These are phyloP conservation scores for Elanus axillaris DNA, from an alignment of 2,113 vertebrate species.

Conservation along the genomic window DNA sequence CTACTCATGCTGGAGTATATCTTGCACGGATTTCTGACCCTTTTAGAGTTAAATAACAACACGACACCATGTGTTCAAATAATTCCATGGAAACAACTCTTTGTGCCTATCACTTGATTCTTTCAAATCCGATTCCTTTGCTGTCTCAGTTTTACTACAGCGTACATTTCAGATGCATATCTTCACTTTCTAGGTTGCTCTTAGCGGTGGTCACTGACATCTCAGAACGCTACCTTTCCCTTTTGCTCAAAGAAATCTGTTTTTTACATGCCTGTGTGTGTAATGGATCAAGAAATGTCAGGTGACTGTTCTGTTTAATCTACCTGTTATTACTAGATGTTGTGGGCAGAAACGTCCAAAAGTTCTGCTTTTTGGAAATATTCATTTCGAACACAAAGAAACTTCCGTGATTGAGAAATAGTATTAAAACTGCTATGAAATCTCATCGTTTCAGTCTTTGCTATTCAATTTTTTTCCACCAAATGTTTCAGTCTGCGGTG, in stretches of 20 bases:
- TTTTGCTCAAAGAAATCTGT: neutral
- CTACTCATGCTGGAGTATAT: neutral
- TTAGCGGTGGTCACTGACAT: neutral
- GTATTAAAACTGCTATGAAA: neutral
- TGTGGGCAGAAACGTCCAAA: neutral
- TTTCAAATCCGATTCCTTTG: neutral
- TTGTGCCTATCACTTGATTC: neutral
- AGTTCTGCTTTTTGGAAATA: neutral
- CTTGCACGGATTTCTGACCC: neutral
- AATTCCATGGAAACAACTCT: neutral
- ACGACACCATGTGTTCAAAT: neutral
- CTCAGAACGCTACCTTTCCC: neutral
- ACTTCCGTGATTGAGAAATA: neutral
- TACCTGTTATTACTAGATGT: neutral
- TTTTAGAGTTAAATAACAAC: neutral
- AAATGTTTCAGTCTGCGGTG: neutral
- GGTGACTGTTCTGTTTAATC: neutral
- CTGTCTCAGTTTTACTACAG: neutral
- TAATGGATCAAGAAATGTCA: neutral
- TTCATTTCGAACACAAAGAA: neutral
- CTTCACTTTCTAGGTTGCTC: neutral
- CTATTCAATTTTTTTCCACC: rapidly evolving
- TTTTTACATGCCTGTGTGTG: neutral
- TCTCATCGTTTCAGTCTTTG: neutral
- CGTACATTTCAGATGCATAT: rapidly evolving